Evolutionary conservation across 2,888 invertebrate species (phyloP).

Genomic region (Sericinus montela): DNA sequence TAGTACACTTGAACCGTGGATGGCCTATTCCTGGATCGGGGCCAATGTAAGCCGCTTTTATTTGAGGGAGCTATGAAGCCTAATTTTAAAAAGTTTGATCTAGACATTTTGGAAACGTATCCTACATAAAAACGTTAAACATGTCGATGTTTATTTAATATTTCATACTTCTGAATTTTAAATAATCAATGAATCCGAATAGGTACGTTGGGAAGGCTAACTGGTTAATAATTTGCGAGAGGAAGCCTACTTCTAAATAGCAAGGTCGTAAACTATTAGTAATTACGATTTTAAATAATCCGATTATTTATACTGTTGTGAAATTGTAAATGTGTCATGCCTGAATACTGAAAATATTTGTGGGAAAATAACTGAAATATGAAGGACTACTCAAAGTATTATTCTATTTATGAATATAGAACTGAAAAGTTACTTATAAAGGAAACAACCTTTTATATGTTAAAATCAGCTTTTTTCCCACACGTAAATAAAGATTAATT

Average conservation of each 20-base stretch:
- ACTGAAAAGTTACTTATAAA: no score
- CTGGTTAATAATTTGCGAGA: slow-evolving; percentile 27
- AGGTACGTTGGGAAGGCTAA: slow-evolving; percentile 26
- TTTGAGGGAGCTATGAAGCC: slow-evolving; percentile 9
- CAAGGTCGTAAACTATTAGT: slow-evolving; percentile 27
- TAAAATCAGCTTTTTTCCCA: no score
- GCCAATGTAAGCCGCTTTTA: slow-evolving; percentile 42
- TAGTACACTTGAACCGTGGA: slow-evolving; percentile 65
- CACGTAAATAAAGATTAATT: no score
- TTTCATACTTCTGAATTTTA: slow-evolving; percentile 16
- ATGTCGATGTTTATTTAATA: background rate
- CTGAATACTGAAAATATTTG: no score
- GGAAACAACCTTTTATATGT: no score
- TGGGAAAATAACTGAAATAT: no score
- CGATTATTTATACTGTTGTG: no score
- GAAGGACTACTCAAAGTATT: no score
- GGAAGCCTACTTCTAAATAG: slow-evolving; percentile 26
- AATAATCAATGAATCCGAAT: slow-evolving; percentile 16
- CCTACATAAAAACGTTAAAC: no score
- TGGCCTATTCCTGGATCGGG: slow-evolving; percentile 61
- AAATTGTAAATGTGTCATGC: no score
- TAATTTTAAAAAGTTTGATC: background rate
- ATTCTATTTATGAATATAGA: no score
- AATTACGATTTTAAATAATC: slow-evolving; percentile 28
- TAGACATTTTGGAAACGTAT: no score